phyloP scores from a whole-genome alignment of 2,888 invertebrate genomes.

The Ophion costatus region DNA sequence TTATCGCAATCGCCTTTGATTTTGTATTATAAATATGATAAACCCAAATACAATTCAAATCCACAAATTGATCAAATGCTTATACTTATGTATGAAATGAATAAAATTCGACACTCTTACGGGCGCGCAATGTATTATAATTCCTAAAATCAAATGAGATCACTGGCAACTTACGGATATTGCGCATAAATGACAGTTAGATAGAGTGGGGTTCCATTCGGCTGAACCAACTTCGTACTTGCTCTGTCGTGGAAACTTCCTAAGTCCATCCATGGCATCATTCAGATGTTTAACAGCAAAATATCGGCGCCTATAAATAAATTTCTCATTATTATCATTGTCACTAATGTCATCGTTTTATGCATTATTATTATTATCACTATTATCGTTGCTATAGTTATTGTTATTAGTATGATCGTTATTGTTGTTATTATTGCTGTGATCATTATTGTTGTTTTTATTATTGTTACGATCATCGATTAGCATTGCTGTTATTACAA shows the following conservation, averaged over 20 bases:
- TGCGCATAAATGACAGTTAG: constrained; percentile 92
- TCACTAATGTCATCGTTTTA: neutral
- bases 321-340: neutral
- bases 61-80: too few species aligned
- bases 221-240: constrained; percentile 97
- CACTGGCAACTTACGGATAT: constrained; percentile 89
- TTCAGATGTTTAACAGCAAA: constrained; percentile 92
- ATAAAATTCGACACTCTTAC: neutral
- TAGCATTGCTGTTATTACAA: too few species aligned
- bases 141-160: neutral
- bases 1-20: too few species aligned
- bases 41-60: too few species aligned
- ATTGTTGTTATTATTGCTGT: too few species aligned
- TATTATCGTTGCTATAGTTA: too few species aligned
- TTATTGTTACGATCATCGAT: too few species aligned
- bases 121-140: neutral
- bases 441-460: too few species aligned
- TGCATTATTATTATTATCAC: too few species aligned
- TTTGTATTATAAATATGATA: too few species aligned
- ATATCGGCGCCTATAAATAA: constrained; percentile 87
- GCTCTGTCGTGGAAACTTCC: constrained; percentile 93
- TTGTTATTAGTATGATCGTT: too few species aligned
- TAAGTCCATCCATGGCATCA: constrained; percentile 88
- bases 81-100: too few species aligned
- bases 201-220: constrained; percentile 94